phyloP scores from a whole-genome alignment of 2,888 invertebrate genomes.

The Nymphalis urticae region DNA sequence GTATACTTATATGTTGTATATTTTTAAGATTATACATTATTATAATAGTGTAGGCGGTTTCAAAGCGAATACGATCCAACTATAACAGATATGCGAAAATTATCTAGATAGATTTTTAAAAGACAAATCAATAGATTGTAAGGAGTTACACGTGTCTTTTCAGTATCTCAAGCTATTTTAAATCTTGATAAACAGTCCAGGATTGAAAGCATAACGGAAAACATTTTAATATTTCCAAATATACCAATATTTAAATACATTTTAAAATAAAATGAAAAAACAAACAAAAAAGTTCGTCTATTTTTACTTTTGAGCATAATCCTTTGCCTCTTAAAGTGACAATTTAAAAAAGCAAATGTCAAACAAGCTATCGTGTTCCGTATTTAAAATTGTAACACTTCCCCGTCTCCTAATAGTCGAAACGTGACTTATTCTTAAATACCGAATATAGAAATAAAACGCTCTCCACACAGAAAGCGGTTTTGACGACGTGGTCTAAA shows the following conservation, averaged over 20 bases:
- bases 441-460: constrained; percentile 51
- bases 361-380: constrained; percentile 43
- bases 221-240: too few relatives aligned
- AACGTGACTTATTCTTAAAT: constrained; percentile 49
- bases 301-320: constrained; percentile 28
- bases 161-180: too few relatives aligned
- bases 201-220: too few relatives aligned
- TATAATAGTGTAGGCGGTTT: too few relatives aligned
- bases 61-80: too few relatives aligned
- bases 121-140: too few relatives aligned
- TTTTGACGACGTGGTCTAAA: constrained; percentile 12
- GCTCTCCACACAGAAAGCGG: constrained; percentile 31
- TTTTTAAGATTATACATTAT: too few relatives aligned
- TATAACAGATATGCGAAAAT: too few relatives aligned
- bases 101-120: too few relatives aligned
- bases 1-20: too few relatives aligned
- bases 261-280: background rate
- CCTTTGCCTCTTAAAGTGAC: constrained; percentile 36
- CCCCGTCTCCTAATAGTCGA: constrained; percentile 46
- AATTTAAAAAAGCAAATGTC: constrained; percentile 44
- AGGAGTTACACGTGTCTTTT: too few relatives aligned
- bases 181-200: too few relatives aligned
- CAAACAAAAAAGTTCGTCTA: background rate
- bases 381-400: constrained; percentile 46
- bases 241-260: background rate